Conservation (phyloP, 2,888 invertebrate species). For the Entomobrya multifasciata region DNA sequence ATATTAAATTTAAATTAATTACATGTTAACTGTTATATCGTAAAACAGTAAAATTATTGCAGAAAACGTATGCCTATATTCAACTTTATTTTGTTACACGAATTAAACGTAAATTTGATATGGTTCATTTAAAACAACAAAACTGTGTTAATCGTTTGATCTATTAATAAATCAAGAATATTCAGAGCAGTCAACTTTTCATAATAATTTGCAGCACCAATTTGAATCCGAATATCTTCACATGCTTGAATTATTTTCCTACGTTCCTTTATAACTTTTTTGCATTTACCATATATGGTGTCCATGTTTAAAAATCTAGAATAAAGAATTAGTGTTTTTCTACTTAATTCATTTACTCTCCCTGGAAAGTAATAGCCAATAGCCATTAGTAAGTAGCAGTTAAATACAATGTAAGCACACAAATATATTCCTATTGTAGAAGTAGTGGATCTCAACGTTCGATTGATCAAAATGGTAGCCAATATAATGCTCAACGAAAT, state of each 20-base stretch:
- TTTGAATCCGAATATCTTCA: not conserved
- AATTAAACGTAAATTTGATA: no score
- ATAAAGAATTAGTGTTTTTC: no score
- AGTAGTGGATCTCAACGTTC: no score
- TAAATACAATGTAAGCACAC: not conserved
- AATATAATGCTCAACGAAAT: not conserved
- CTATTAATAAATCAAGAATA: not conserved
- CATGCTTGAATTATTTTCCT: not conserved
- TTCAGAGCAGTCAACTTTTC: not conserved
- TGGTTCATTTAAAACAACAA: not conserved
- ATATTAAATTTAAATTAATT: no score
- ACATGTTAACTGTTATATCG: no score
- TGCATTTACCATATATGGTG: not conserved
- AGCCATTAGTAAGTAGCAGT: not conserved
- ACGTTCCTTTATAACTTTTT: no score
- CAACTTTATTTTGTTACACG: no score
- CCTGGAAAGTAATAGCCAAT: not conserved
- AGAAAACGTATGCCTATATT: no score
- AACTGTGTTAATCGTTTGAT: conserved; percentile 48
- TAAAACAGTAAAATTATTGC: no score
- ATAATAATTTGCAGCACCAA: not conserved
- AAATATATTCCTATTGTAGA: not conserved
- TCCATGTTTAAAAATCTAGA: not conserved
- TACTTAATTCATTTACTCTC: not conserved
- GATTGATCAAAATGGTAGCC: no score